Evolutionary conservation across 2,113 vertebrate species (phyloP), one percentile per base, ranked within the genome.

Genomic region (Lepus europaeus): DNA sequence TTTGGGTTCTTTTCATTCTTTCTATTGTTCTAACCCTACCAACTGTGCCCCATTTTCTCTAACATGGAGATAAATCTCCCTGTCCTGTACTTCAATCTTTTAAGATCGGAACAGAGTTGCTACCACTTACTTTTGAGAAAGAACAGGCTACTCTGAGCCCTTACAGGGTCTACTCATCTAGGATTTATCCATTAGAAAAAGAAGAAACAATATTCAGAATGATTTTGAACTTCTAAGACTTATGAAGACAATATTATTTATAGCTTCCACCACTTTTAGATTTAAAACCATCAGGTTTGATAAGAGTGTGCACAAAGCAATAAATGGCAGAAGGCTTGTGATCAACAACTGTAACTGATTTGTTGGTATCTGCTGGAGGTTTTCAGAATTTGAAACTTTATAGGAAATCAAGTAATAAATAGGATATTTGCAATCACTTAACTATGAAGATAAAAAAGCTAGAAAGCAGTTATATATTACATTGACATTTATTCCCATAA

Each of bases 81-180:
- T 29, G 69, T 25, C 51, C 36, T 61, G 11, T 29, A 31, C 29
- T 90, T 70, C 12, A 4, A 33, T 14, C 69, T 89, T 89, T 56
- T 23, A 56, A 64, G 17, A 68, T 82, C 9, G 88, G 22, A 72
- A 91, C 31, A 27, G 81, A 93, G 33, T 4, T 90, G 29, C 33
- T 90, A 20, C 19, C 72, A 76, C 56, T 92, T 22, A 79, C 56
- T 92, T 14, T 10, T 76, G 36, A 85, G 64, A 76, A 91, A 89
- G 68, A 86, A 82, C 33, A 36, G 9, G 83, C 53, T 36, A 6
- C 2, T 10, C 10, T 16, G 45, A 66, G 6, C 12, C 14, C 9
- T 76, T n/a, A 20, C 9, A 31, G 33, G 39, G 36, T 25, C 20
- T 14, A 82, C 25, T 76, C 11, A 29, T 25, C 20, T 8, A 86